Evolutionary conservation across 2,797 vertebrate genomes (phyloP).

Genomic region (Vespertilio murinus): DNA sequence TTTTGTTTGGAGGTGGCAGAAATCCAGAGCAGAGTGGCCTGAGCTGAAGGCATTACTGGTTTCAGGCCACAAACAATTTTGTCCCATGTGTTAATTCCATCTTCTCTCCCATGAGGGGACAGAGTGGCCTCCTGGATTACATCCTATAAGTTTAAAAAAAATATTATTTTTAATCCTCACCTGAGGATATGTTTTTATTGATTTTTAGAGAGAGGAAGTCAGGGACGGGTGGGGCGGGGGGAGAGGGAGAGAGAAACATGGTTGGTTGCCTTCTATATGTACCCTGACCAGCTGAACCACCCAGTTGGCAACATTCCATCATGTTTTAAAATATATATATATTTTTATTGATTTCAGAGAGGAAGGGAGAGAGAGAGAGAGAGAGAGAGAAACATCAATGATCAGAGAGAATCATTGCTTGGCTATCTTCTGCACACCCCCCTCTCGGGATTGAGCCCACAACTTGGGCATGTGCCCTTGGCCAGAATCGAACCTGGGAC

Average conservation of each 20-base stretch:
- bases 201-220: background rate
- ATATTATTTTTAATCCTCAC: background rate
- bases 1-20: background rate
- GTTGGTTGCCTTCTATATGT: background rate
- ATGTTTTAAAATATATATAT: too few species aligned
- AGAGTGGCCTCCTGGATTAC: background rate
- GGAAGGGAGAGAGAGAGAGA: background rate
- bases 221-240: too few species aligned
- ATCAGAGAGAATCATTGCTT: background rate
- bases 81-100: background rate
- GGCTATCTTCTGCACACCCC: background rate
- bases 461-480: background rate
- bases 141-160: background rate
- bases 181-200: background rate
- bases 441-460: background rate
- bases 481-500: background rate
- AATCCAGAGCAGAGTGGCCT: background rate
- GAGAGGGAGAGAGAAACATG: background rate
- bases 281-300: background rate
- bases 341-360: background rate
- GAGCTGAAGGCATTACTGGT: background rate
- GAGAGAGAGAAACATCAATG: background rate
- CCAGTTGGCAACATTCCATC: too few species aligned
- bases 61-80: background rate
- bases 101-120: background rate